Base-by-base conservation (phyloP, 1,140 invertebrate species). In the Drosophila pachea region DNA sequence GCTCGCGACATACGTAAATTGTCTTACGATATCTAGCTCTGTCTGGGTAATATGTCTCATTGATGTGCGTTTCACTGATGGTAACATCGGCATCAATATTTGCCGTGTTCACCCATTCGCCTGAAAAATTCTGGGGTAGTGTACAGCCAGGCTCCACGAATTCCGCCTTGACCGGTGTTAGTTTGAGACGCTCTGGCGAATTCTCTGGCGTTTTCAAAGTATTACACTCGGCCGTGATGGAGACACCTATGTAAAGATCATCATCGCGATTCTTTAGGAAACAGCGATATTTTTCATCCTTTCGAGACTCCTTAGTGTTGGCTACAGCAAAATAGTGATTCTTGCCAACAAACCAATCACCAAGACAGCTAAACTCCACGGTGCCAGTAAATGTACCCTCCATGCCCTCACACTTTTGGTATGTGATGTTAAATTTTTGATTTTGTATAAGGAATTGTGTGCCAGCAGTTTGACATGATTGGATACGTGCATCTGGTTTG, bases 371-470 rank as follows among this genome's bases (percentile, higher is more conserved):
- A 88, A 96, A 98, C 89, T 98, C 96, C 5, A 97, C 96, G 72
- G 95, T 95, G 90, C 96, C 95, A 90, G 97, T 94, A 90, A 96
- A 95, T 4, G 97, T 98, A 36, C 94, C 95, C 22, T 91, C 91
- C 92, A 92, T 92, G 55, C 95, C 96, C 49, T 92, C 90, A 90
- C 98, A 99, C 86, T 94, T 93, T 65, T 95, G 94, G 88, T 98
- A 99, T 6, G 95, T 97, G 60, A 99, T 97, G 77, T 97, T 96
- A 77, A 99, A 99, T 84, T 98, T 97, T 89, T 99, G 96, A 91
- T 99, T 99, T 32, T 97, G 96, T 72, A 98, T 98, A 42, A 98
- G 93, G 90, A 98, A 98, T 89, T 98, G 95, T 9, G 97, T 97
- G 63, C 97, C 98, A 36, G 97, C 96, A 9, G 95, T 96, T 91